Base-by-base conservation (phyloP, 2,113 vertebrate genomes). In the Triplophysa siluroides region DNA sequence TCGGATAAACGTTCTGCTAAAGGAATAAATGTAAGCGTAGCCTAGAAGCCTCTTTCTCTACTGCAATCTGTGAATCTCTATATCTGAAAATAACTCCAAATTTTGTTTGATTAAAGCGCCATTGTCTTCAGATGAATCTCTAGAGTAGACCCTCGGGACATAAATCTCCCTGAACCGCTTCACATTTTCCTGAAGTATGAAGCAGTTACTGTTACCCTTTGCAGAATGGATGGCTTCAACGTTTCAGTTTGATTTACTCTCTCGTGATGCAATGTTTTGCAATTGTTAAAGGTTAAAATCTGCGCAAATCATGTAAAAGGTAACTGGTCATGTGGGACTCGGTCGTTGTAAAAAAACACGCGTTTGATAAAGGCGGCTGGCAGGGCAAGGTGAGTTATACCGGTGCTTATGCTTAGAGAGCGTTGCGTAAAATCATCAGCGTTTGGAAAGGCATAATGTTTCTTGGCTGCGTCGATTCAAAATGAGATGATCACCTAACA, bases 211-310 rank as follows among this genome's bases (percentile, higher is more conserved):
- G 64, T 76, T 70, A 81, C 70, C 45, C 71, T 76, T 76, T 78
- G 47, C 41, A 10, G 71, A 81, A 81, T 62, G 69, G 33, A 79
- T 61, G 60, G 75, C 74, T 79, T 78, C 75, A 81, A 56, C 61
- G 75, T 76, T 82, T 72, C 13, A 10, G 14, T 61, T 66, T 79
- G 80, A 84, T 84, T 82, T 85, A 83, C 64, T 79, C 38, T 61
- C 47, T 69, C 29, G 61, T 72, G 80, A 71, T 69, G 74, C 76
- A 83, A 58, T 75, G 54, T 76, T 61, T 70, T 78, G 58, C 77
- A 80, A 69, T 82, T 67, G 38, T 23, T 76, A 78, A 69, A 79
- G 76, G 80, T 80, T 66, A 81, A 64, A 60, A 54, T 23, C 54
- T 78, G 64, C 58, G 72, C 68, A 79, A 81, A 84, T 83, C 85